These are phyloP conservation scores for Adelges cooleyi DNA, from an alignment of 1,140 invertebrate species.

Conservation along the genomic window DNA sequence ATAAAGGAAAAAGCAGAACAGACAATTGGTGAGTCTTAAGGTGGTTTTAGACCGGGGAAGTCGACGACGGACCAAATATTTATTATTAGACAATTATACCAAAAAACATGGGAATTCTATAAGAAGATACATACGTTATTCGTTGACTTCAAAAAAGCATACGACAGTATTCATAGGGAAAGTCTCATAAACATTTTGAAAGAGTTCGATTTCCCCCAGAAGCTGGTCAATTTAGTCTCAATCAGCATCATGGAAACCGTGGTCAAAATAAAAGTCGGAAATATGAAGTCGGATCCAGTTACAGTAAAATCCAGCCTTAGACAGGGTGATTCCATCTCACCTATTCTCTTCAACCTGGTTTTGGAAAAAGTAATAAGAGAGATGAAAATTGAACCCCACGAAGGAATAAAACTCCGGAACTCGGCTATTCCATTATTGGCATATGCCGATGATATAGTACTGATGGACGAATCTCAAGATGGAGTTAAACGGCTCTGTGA, in stretches of 20 bases:
- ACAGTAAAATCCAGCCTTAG: slow-evolving; percentile 20
- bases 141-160: slow-evolving; percentile 28
- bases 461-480: slow-evolving; percentile 30
- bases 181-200: slow-evolving; percentile 20
- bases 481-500: slow-evolving; percentile 29
- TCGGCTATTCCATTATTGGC: slow-evolving; percentile 29
- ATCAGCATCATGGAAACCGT: slow-evolving; percentile 8
- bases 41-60: slow-evolving; percentile 20
- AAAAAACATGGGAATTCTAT: slow-evolving; percentile 28
- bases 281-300: slow-evolving; percentile 23
- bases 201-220: slow-evolving; percentile 16
- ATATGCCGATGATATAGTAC: slow-evolving; percentile 31
- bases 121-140: slow-evolving; percentile 12
- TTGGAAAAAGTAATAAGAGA: slow-evolving; percentile 27
- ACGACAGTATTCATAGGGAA: slow-evolving; percentile 24
- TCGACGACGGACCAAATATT: slow-evolving; percentile 31
- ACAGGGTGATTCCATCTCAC: slow-evolving; percentile 29
- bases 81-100: slow-evolving; percentile 29
- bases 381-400: slow-evolving; percentile 1
- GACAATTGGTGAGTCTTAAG: slow-evolving; percentile 26
- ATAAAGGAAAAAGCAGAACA: slow-evolving; percentile 19
- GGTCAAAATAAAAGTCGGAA: slow-evolving; percentile 23
- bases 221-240: slow-evolving; percentile 23
- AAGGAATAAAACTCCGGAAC: slow-evolving; percentile 20
- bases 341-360: slow-evolving; percentile 18